Base-by-base conservation (phyloP, 2,797 vertebrate genomes). In the Cyclura pinguis region DNA sequence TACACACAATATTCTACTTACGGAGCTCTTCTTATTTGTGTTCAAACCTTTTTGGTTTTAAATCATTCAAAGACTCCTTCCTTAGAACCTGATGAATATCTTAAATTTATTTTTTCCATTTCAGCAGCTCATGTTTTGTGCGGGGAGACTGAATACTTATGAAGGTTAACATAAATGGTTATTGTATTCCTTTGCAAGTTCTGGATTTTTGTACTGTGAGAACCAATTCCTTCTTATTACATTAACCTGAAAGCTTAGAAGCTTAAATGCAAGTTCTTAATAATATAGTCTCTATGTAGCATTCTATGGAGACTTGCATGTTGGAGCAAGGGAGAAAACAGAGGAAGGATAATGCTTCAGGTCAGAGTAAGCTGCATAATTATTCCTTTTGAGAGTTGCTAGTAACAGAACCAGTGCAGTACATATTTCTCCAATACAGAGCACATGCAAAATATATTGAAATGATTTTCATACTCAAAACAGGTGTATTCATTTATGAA, bases 401-500 rank as follows among this genome's bases (percentile, higher is more conserved):
- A 38, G 1, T 16, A 93, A 84, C 18, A 80, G 87, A 80, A 76
- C 91, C 57, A 1, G n/a, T 85, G 24, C 87, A 0, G 0, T 77
- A 77, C 69, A 78, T 89, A 62, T 57, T 67, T 77, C 88, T 84
- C 88, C 50, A 24, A 8, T 27, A 69, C 22, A 67, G 82, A 92
- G 13, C 35, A 80, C 52, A 9, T 90, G 20, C 89, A 91, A 94
- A 95, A 64, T 89, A 95, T 77, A 90, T 74, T 80, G 80, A 90
- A 88, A 88, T 27, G 2, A 55, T 90, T 92, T 94, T 95, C 90
- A 47, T 86, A 93, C 95, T 96, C 93, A 89, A 90, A 93, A 94
- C 93, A 96, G 91, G 85, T 90, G 96, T 94, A 93, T 78, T 91
- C 64, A 88, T 90, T 94, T 87, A 95, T 94, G 94, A 93, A 92